A percentile compares a stretch with the other conserved stretches of the same genome.
phyloP scores from a whole-genome alignment of 2,113 vertebrate species.

The Rattus norvegicus region DNA sequence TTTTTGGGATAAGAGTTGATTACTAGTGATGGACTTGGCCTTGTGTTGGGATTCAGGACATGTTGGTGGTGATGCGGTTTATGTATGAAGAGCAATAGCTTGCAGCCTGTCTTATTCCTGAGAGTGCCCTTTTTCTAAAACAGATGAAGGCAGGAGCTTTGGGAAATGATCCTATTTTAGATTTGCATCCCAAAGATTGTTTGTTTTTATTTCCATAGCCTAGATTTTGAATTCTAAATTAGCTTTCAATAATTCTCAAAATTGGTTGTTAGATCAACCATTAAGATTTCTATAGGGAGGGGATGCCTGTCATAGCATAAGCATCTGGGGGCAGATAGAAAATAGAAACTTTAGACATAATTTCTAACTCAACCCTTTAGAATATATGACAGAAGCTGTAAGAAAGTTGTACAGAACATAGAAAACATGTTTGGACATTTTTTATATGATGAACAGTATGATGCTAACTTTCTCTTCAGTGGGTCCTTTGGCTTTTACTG shows the following conservation, averaged over 20 bases:
- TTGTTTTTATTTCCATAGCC: slow-evolving; percentile 56
- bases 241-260: slow-evolving; percentile 54
- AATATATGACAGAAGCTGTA: background rate
- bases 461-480: background rate
- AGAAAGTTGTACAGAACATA: background rate
- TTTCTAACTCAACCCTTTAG: slow-evolving; percentile 11
- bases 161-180: slow-evolving; percentile 47
- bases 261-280: background rate
- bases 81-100: slow-evolving; percentile 45
- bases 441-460: background rate
- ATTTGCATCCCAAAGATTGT: slow-evolving; percentile 48
- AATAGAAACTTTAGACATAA: background rate
- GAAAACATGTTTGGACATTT: background rate
- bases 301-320: background rate
- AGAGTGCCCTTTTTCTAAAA: slow-evolving; percentile 33
- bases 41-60: slow-evolving; percentile 62
- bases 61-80: background rate
- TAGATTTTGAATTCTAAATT: slow-evolving; percentile 65
- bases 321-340: background rate
- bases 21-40: slow-evolving; percentile 66
- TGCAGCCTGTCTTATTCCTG: slow-evolving; percentile 37
- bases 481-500: background rate
- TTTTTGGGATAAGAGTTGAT: slow-evolving; percentile 76
- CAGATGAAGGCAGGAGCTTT: slow-evolving; percentile 49
- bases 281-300: slow-evolving; percentile 52